Evolutionary conservation across 2,113 vertebrate species (phyloP).

Genomic region (Charadrius vociferus): DNA sequence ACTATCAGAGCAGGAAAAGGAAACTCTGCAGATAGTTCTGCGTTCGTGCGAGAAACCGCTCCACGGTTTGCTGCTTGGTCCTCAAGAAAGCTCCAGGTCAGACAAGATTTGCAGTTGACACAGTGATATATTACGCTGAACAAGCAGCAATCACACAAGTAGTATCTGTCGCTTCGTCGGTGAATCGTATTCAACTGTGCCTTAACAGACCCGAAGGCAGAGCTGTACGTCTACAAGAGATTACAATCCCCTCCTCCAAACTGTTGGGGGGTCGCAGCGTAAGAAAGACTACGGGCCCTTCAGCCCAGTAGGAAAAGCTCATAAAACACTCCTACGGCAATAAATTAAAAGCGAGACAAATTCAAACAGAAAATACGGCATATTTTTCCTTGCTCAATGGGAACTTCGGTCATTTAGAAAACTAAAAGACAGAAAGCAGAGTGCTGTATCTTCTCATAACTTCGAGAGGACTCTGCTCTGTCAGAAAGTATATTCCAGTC

Average conservation of each 20-base stretch:
- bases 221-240: neutral
- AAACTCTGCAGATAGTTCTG: neutral
- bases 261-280: neutral
- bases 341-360: neutral
- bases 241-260: neutral
- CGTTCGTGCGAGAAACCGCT: neutral
- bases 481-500: no score
- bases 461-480: neutral
- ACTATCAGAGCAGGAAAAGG: neutral
- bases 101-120: neutral
- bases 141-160: neutral
- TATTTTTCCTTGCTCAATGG: neutral
- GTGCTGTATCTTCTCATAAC: neutral
- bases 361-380: neutral
- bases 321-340: neutral
- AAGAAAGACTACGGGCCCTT: neutral
- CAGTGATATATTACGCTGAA: neutral
- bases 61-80: neutral
- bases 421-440: neutral
- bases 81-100: neutral
- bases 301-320: neutral
- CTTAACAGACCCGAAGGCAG: accelerated
- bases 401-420: neutral
- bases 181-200: accelerated
- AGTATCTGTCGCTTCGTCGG: accelerated